A percentile compares a stretch with the other conserved stretches of the same genome.
These are phyloP conservation scores for Xestoiulus laeticollis DNA, from an alignment of 2,888 invertebrate species.

Conservation along the genomic window DNA sequence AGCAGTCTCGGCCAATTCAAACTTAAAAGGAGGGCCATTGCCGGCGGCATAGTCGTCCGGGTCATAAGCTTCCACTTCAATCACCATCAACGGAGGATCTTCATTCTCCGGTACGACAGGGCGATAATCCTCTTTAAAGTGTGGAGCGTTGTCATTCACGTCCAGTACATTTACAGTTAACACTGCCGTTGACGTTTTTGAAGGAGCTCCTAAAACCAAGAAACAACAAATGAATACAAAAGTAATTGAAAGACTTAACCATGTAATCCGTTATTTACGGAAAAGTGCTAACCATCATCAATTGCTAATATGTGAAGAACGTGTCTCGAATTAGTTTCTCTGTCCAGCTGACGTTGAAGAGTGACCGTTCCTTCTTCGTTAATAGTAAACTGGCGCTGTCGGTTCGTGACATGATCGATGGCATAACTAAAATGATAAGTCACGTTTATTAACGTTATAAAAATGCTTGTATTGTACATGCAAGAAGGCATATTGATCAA, in stretches of 20 bases:
- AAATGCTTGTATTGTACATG: neutral
- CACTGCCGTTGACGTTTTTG: conserved; percentile 59
- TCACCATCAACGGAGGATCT: conserved; percentile 73
- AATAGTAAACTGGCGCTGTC: conserved; percentile 63
- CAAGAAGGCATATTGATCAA: neutral
- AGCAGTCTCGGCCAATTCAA: conserved; percentile 74
- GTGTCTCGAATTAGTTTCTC: conserved; percentile 63
- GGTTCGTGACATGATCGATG: conserved; percentile 63
- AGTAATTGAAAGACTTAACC: neutral
- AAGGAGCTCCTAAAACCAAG: conserved; percentile 57
- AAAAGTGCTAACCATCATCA: conserved; percentile 60
- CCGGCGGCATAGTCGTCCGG: conserved; percentile 56
- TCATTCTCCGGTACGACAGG: conserved; percentile 63
- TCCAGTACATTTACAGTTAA: conserved; percentile 60
- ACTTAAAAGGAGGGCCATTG: conserved; percentile 87
- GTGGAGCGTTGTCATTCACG: conserved; percentile 60
- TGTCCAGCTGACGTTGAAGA: conserved; percentile 62
- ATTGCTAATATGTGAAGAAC: conserved; percentile 63
- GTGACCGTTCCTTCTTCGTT: conserved; percentile 62
- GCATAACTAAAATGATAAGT: too few species aligned
- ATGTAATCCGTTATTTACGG: neutral
- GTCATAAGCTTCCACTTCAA: conserved; percentile 58
- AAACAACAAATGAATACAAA: neutral
- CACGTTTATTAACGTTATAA: neutral
- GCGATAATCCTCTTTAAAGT: conserved; percentile 58